Evolutionary conservation across 2,113 vertebrate species (phyloP).

Genomic region (Cyprinus carpio): DNA sequence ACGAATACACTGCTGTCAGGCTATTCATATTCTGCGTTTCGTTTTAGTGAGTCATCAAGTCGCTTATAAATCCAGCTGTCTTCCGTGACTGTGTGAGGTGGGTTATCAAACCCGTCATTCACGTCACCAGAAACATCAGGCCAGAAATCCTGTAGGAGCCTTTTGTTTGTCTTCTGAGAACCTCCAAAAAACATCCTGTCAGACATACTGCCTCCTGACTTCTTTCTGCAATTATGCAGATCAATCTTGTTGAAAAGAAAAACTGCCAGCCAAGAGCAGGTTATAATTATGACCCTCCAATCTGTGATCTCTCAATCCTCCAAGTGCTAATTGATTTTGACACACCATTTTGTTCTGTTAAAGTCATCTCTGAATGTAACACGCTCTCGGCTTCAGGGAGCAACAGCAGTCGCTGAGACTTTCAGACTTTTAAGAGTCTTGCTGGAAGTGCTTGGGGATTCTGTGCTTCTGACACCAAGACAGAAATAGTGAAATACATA

Average conservation of each 20-base stretch:
- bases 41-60: constrained; percentile 9
- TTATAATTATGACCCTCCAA: constrained; percentile 56
- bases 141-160: constrained; percentile 21
- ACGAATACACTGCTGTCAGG: neutral
- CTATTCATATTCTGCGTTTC: neutral
- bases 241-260: constrained; percentile 41
- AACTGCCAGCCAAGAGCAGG: constrained; percentile 46
- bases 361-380: constrained; percentile 55
- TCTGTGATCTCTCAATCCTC: constrained; percentile 48
- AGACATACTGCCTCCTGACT: constrained; percentile 30
- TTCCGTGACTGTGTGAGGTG: neutral
- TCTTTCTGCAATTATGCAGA: constrained; percentile 10
- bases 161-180: constrained; percentile 25
- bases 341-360: constrained; percentile 49
- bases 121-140: neutral
- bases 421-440: neutral
- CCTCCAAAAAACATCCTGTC: constrained; percentile 19
- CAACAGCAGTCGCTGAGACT: constrained; percentile 12
- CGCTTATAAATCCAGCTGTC: constrained; percentile 7
- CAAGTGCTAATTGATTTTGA: constrained; percentile 56
- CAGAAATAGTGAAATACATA: constrained; percentile 1
- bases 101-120: constrained; percentile 24
- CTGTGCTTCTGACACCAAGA: constrained; percentile 17
- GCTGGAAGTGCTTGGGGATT: neutral
- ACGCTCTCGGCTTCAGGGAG: constrained; percentile 46